These are phyloP conservation scores for Gambusia holbrooki DNA, from an alignment of 2,113 vertebrate species.

Conservation along the genomic window DNA sequence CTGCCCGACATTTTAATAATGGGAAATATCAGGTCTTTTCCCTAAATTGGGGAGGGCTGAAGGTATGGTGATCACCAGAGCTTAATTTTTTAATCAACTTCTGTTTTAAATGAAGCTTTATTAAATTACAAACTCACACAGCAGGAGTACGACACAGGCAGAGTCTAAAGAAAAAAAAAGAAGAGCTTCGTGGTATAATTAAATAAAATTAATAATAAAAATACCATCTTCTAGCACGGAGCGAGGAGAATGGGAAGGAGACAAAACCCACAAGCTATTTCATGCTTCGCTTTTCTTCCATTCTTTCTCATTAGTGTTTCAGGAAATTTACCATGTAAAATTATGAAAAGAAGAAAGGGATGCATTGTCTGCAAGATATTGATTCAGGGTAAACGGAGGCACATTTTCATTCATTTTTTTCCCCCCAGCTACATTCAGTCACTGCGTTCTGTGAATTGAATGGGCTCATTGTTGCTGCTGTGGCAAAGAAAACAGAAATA, in stretches of 20 bases:
- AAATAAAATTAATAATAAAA: conserved; percentile 83
- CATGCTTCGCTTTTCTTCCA: conserved; percentile 69
- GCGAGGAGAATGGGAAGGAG: conserved; percentile 61
- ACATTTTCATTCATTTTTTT: conserved; percentile 41
- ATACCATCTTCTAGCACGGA: conserved; percentile 47
- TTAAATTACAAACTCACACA: conserved; percentile 85
- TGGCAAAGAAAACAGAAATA: conserved; percentile 20
- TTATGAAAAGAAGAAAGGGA: conserved; percentile 63
- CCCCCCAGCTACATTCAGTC: conserved; percentile 9
- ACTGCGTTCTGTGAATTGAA: conserved; percentile 26
- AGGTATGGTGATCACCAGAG: conserved; percentile 78
- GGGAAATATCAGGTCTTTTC: conserved; percentile 81
- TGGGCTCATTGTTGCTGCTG: conserved; percentile 29
- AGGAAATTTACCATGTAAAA: conserved; percentile 70
- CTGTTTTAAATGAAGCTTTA: conserved; percentile 84
- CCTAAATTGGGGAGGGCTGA: conserved; percentile 68
- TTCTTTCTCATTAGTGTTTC: conserved; percentile 68
- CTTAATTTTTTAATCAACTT: conserved; percentile 87
- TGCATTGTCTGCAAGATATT: conserved; percentile 56
- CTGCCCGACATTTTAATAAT: conserved; percentile 80
- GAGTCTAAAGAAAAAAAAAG: conserved; percentile 62
- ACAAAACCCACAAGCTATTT: conserved; percentile 70
- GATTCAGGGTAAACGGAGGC: conserved; percentile 39
- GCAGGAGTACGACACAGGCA: conserved; percentile 74
- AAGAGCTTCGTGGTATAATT: conserved; percentile 81